Conservation (phyloP, 2,113 vertebrate genomes). For the Nothoprocta perdicaria region DNA sequence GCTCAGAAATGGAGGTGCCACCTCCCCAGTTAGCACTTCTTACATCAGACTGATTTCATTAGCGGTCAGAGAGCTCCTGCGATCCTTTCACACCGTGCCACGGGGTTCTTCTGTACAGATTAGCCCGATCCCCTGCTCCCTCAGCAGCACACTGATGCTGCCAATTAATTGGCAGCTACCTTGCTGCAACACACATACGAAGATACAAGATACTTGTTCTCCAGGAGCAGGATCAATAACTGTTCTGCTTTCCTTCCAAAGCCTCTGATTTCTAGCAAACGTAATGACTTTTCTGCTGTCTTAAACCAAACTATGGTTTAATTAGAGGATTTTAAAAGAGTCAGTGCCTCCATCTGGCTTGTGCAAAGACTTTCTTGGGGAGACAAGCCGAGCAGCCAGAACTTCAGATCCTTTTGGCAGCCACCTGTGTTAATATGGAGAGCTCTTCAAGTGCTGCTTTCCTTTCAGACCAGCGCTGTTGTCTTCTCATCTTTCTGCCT, state of each 20-base stretch:
- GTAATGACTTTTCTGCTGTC: not conserved
- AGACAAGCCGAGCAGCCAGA: not conserved
- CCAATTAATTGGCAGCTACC: not conserved
- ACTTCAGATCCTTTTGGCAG: not conserved
- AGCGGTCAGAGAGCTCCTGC: not conserved
- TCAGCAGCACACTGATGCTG: not conserved
- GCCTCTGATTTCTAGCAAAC: not conserved
- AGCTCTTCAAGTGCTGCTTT: not conserved
- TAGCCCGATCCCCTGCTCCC: not conserved
- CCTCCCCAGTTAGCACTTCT: not conserved
- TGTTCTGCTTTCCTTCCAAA: not conserved
- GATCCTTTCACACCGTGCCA: not conserved
- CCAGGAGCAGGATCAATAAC: constrained; percentile 9
- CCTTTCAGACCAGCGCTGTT: not conserved
- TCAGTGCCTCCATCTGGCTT: not conserved
- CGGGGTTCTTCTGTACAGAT: not conserved
- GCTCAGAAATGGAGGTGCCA: not conserved
- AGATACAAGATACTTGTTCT: constrained; percentile 34
- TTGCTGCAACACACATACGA: not conserved
- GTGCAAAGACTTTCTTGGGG: not conserved
- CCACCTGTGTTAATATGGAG: not conserved
- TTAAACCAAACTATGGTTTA: constrained; percentile 2
- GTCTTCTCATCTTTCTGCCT: not conserved
- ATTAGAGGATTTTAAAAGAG: constrained; percentile 17
- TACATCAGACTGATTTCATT: not conserved